Percentiles rank a stretch among this genome's conserved stretches.
Evolutionary conservation across 2,797 vertebrate genomes (phyloP).

Genomic region (Pangasius krempfi): DNA sequence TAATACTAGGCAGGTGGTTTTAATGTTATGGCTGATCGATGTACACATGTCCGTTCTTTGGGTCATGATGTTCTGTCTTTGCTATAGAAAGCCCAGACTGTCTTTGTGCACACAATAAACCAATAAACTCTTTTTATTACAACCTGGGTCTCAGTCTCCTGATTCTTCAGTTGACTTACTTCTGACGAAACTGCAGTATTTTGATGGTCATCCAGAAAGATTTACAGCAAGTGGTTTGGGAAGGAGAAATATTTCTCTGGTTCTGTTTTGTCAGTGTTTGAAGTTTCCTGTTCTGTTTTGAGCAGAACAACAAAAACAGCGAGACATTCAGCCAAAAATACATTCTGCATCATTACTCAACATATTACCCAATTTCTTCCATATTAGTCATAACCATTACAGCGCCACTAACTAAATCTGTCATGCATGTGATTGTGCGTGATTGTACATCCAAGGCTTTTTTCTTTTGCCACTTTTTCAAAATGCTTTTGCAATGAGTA

Average conservation of each 20-base stretch:
- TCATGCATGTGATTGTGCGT: not conserved
- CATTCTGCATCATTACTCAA: not conserved
- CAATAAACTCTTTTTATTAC: not conserved
- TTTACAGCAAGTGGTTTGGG: not conserved
- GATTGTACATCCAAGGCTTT: not conserved
- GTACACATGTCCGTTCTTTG: too few relatives aligned
- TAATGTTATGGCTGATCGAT: too few relatives aligned
- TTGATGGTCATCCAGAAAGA: not conserved
- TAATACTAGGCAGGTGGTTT: too few relatives aligned
- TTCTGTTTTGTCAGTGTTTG: not conserved
- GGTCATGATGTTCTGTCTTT: not conserved
- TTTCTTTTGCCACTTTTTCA: not conserved
- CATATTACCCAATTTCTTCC: slow-evolving; percentile 4
- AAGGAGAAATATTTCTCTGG: not conserved
- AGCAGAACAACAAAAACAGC: not conserved
- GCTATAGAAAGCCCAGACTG: not conserved
- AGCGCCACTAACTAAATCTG: not conserved
- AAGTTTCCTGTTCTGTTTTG: not conserved
- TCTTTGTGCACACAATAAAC: not conserved
- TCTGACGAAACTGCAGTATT: not conserved
- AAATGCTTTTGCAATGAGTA: not conserved
- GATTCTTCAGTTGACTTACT: not conserved
- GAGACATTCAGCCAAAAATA: not conserved
- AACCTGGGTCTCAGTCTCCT: not conserved
- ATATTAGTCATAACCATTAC: slow-evolving; percentile 23